These are phyloP conservation scores for Arizona elegans DNA, from an alignment of 2,113 vertebrate species.

Conservation along the genomic window DNA sequence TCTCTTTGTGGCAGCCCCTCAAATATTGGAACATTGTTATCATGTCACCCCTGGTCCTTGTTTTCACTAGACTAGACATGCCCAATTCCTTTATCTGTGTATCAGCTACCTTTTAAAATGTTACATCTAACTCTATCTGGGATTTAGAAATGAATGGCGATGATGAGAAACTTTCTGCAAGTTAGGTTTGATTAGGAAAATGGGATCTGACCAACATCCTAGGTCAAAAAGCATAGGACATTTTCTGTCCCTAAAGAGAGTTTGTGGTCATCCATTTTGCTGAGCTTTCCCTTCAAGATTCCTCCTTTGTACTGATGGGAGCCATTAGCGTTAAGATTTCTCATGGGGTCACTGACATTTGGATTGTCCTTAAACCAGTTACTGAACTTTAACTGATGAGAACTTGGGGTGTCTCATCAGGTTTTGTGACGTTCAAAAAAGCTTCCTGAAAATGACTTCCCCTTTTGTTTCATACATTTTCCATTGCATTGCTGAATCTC, in stretches of 20 bases:
- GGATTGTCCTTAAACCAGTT: background rate
- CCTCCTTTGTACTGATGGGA: background rate
- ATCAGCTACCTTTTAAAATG: background rate
- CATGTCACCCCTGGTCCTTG: background rate
- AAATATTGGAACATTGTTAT: background rate
- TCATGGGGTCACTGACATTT: background rate
- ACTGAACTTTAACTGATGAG: background rate
- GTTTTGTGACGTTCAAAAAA: background rate
- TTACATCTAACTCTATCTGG: background rate
- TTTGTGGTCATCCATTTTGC: background rate
- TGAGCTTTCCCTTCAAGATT: background rate
- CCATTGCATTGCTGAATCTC: background rate
- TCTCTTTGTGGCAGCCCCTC: background rate
- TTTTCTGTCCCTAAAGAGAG: background rate
- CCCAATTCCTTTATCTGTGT: background rate
- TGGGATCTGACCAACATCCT: background rate
- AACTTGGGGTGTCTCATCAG: background rate
- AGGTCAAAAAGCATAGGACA: background rate
- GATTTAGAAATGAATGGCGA: background rate
- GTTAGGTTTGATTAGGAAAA: background rate
- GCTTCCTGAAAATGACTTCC: conserved; percentile 13
- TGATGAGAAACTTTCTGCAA: background rate
- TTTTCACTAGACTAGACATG: background rate
- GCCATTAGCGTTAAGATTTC: background rate
- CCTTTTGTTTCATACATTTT: background rate